These are phyloP conservation scores for Cheilosia impressa DNA, from an alignment of 2,888 invertebrate species.

Conservation along the genomic window DNA sequence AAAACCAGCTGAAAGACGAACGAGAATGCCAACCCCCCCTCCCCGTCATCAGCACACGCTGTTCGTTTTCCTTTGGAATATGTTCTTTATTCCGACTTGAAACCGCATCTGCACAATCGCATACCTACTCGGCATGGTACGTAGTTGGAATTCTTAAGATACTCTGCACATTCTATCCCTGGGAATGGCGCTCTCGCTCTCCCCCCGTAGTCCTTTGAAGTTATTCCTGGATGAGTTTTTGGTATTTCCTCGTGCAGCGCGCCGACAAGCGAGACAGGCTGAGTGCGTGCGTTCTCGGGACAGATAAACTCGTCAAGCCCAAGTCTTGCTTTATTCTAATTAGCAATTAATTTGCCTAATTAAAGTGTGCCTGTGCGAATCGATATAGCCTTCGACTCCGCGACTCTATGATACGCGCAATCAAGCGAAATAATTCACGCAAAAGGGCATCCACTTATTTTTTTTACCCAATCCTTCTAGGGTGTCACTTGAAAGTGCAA, in stretches of 20 bases:
- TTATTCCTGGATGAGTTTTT: constrained; percentile 43
- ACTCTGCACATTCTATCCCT: constrained; percentile 21
- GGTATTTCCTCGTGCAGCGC: constrained; percentile 7
- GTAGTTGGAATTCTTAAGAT: constrained; percentile 42
- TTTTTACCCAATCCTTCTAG: constrained; percentile 18
- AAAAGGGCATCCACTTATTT: constrained; percentile 31
- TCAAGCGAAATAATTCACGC: constrained; percentile 57
- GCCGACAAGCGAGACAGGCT: constrained; percentile 25
- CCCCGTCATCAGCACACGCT: neutral
- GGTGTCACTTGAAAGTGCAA: constrained; percentile 33
- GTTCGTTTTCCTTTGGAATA: neutral
- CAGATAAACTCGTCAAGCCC: constrained; percentile 44
- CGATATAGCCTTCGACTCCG: constrained; percentile 1
- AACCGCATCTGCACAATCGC: constrained; percentile 35
- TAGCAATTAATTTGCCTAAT: constrained; percentile 66
- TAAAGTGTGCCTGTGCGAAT: constrained; percentile 34
- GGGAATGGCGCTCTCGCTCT: neutral
- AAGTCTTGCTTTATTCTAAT: constrained; percentile 31
- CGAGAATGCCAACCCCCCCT: too few relatives aligned
- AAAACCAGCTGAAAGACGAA: constrained; percentile 1
- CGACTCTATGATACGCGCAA: constrained; percentile 11
- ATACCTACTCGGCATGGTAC: constrained; percentile 1
- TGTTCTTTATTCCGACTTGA: constrained; percentile 11
- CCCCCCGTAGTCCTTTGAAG: constrained; percentile 15
- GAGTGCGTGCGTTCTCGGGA: constrained; percentile 13